Base-by-base conservation (phyloP, 2,888 invertebrate species). In the Belgica antarctica region DNA sequence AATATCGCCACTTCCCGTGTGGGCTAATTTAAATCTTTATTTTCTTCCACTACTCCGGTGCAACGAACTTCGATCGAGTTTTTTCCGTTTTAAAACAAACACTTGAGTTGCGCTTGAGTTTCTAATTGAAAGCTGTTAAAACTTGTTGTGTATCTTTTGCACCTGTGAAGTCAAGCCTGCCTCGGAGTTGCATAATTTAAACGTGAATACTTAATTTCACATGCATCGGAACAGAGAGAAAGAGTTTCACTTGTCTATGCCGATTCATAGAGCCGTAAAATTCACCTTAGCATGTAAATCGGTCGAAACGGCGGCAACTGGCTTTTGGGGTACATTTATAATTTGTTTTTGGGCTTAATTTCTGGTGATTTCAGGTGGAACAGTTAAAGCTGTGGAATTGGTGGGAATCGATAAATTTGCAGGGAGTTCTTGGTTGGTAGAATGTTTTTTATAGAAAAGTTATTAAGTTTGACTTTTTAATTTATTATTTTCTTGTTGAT, bases 291-390 rank as follows among this genome's bases (percentile, higher is more conserved):
- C 52, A 41, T 47, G 25, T 47, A 17, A 59, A 25, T 59, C 27
- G 12, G 27, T 59, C 59, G 8, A 12, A 31, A 22, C 12, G 52
- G 8, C 52, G 41, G 41, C 41, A n/a, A 15, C 15, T 52, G 17
- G 12, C 3, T 63, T 4, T 10, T 36, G 63, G 63, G 41, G 63
- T 63, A 63, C 63, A 63, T 63, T 63, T 63, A 24, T 36, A 63
- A 63, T 63, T 63, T 31, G 15, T 25, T 12, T 10, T 17, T 19
- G 19, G n/a, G 19, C 17, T 19, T 19, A 28, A 22, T 36, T 41
- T 41, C n/a, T n/a, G 24, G 47, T 65, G 65, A 65, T 41, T 47
- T 65, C 28, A 65, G 46, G 65, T 65, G 65, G 65, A 65, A 65
- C 65, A n/a, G n/a, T 5, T 25, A 22, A 2, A 7, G 52, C 47